These are phyloP conservation scores for Anoplius nigerrimus DNA, from an alignment of 2,888 invertebrate genomes.

Conservation along the genomic window DNA sequence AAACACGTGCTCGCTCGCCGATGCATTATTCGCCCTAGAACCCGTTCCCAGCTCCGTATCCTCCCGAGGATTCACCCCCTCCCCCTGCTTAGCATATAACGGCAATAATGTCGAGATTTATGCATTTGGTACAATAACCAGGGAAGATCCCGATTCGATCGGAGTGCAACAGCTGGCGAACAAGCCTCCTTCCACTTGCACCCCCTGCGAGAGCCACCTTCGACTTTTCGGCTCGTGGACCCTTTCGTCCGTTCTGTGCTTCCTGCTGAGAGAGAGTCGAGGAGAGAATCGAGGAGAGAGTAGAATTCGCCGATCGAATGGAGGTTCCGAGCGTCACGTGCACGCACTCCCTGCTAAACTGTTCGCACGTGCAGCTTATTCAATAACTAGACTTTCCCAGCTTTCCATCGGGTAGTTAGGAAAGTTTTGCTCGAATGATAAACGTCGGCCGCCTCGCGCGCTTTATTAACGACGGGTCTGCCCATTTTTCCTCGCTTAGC, in stretches of 20 bases:
- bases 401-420: slow-evolving; percentile 28
- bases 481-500: too few relatives aligned
- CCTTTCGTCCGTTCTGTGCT: too few relatives aligned
- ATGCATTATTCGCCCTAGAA: slow-evolving; percentile 39
- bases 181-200: slow-evolving; percentile 1
- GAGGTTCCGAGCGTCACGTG: slow-evolving; percentile 19
- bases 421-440: slow-evolving; percentile 24
- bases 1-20: background rate
- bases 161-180: slow-evolving; percentile 36
- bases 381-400: slow-evolving; percentile 33
- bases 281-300: too few relatives aligned
- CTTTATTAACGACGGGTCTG: too few relatives aligned
- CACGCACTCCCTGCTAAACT: slow-evolving; percentile 23
- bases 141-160: slow-evolving; percentile 43
- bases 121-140: slow-evolving; percentile 54
- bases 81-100: slow-evolving; percentile 65
- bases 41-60: slow-evolving; percentile 18
- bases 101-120: slow-evolving; percentile 65
- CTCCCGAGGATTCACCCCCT: slow-evolving; percentile 43
- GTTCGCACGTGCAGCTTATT: slow-evolving; percentile 34
- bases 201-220: too few relatives aligned
- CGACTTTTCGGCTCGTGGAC: too few relatives aligned
- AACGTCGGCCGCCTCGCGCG: too few relatives aligned
- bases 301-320: too few relatives aligned
- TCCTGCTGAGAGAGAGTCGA: too few relatives aligned